A percentile compares a stretch with the other conserved stretches of the same genome.
Evolutionary conservation across 1,140 invertebrate species (phyloP).

Genomic region (Neotoxoptera formosana): DNA sequence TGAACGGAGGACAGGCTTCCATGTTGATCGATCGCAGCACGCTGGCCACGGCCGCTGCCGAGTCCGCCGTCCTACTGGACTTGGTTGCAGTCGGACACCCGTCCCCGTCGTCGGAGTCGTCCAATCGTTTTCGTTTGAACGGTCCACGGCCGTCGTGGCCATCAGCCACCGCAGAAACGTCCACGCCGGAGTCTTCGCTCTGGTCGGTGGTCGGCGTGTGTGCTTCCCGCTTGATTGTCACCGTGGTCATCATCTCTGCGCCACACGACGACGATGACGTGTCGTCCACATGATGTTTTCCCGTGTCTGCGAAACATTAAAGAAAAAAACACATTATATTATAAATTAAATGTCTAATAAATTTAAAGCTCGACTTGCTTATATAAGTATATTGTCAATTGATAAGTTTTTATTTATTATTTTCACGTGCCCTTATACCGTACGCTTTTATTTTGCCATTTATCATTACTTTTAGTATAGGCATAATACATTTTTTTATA

Average conservation of each 20-base stretch:
- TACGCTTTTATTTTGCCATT: background rate
- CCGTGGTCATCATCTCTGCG: background rate
- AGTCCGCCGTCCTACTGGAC: background rate
- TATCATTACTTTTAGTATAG: background rate
- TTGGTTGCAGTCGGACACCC: slow-evolving; percentile 27
- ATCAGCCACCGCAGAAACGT: background rate
- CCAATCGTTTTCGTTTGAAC: slow-evolving; percentile 18
- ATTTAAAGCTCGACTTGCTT: background rate
- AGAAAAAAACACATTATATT: background rate
- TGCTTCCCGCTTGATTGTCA: slow-evolving; percentile 31
- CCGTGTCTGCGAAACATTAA: background rate
- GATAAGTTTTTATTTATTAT: background rate
- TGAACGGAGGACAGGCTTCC: slow-evolving; percentile 6
- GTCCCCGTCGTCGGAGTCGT: background rate
- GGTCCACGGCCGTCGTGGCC: background rate
- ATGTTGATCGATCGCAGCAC: background rate
- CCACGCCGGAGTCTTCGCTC: slow-evolving; percentile 53
- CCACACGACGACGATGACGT: slow-evolving; percentile 27
- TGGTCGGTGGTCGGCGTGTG: slow-evolving; percentile 50
- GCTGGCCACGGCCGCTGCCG: background rate
- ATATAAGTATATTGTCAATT: background rate
- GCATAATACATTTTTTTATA: no score
- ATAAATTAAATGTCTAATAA: background rate
- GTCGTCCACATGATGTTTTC: slow-evolving; percentile 7
- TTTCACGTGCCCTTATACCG: background rate